A percentile compares a stretch with the other conserved stretches of the same genome.
Evolutionary conservation across 2,888 invertebrate genomes (phyloP).

Genomic region (Thelaira solivaga): DNA sequence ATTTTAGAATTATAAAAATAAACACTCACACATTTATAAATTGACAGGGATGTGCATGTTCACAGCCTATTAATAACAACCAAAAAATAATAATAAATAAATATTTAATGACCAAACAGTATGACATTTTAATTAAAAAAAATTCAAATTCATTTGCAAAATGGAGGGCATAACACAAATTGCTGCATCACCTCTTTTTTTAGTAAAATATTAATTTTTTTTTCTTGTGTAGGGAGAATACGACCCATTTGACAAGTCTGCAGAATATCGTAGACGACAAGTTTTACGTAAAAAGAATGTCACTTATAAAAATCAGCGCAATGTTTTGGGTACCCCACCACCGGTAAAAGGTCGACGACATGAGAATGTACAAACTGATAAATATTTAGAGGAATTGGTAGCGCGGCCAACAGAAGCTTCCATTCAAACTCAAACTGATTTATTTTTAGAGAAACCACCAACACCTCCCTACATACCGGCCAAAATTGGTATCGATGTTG

Average conservation of each 20-base stretch:
- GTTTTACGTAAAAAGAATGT: constrained; percentile 83
- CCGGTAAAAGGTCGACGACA: constrained; percentile 88
- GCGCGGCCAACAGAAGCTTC: constrained; percentile 87
- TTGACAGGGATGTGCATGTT: constrained; percentile 10
- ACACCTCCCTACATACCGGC: constrained; percentile 88
- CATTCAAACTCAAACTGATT: constrained; percentile 91
- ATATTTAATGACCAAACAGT: constrained; percentile 10
- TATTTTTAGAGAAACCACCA: constrained; percentile 88
- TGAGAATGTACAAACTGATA: constrained; percentile 92
- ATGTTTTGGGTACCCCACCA: constrained; percentile 77
- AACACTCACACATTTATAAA: neutral
- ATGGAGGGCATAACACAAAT: neutral
- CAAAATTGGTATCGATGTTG: constrained; percentile 87
- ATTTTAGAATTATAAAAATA: too few relatives aligned
- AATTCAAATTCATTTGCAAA: constrained; percentile 2
- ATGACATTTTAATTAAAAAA: constrained; percentile 22
- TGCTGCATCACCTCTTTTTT: neutral
- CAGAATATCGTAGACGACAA: constrained; percentile 82
- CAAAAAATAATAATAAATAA: too few relatives aligned
- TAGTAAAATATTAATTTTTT: neutral
- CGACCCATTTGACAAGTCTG: constrained; percentile 75
- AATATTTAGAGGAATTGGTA: constrained; percentile 90
- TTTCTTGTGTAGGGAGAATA: constrained; percentile 75
- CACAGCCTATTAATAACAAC: constrained; percentile 14
- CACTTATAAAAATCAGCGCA: constrained; percentile 79